Percentiles rank a stretch among this genome's conserved stretches.
These are phyloP conservation scores for Benitochromis conjunctus DNA, from an alignment of 2,113 vertebrate genomes.

Conservation along the genomic window DNA sequence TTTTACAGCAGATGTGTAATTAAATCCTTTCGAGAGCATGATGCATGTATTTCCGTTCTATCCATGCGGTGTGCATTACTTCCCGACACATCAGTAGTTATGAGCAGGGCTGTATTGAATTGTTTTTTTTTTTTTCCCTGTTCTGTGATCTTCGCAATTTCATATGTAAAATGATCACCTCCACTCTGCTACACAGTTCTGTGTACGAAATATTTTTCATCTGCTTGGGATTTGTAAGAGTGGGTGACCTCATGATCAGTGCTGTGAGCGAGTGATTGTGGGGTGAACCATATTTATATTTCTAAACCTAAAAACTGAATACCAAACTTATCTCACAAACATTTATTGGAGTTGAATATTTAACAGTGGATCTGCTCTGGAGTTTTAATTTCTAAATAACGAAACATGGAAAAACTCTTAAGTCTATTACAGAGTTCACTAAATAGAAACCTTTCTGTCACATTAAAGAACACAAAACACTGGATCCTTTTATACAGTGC, in stretches of 20 bases:
- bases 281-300: neutral
- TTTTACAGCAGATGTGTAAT: neutral
- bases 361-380: fast-evolving
- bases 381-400: neutral
- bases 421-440: neutral
- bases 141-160: neutral
- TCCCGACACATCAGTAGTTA: neutral
- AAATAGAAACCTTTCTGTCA: fast-evolving
- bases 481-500: neutral
- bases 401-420: neutral
- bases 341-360: neutral
- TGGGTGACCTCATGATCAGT: neutral
- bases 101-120: neutral
- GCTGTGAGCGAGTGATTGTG: neutral
- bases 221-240: neutral
- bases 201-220: neutral
- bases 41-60: neutral
- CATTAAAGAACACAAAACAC: neutral
- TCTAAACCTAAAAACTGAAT: neutral
- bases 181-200: neutral
- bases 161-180: neutral
- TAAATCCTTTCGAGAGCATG: neutral
- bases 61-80: neutral
- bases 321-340: neutral
- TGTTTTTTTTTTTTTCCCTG: no score